Evolutionary conservation across 2,113 vertebrate genomes (phyloP), one percentile per base, ranked within the genome.

Genomic region (Motacilla alba): DNA sequence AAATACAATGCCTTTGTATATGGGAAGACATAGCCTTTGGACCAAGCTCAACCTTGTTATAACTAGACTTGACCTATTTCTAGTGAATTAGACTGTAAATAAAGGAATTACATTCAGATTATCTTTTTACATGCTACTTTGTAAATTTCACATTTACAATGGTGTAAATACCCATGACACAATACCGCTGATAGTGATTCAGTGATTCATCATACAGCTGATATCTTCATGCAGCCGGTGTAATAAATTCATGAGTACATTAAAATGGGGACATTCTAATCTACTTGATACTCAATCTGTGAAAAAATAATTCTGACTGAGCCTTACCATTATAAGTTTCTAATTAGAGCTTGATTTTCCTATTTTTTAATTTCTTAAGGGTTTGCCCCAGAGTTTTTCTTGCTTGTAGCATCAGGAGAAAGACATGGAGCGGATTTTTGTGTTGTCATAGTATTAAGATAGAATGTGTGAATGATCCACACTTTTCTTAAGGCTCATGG

Each of bases 101-200:
- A 85, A 92, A 75, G 28, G 63, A 52, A 20, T 63, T 7, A 18
- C 24, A 79, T 56, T 12, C 17, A 46, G 6, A 7, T 81, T 79
- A 19, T 18, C 69, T 87, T 30, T 84, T 81, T 27, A 27, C 35
- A n/a, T 27, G 14, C 47, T 72, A 3, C 59, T 95, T 72, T 66
- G 15, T 69, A 69, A 69, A 23, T 18, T 39, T 85, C 37, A 17
- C 70, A n/a, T 93, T 81, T 72, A 72, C 49, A 21, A 4, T 69
- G 43, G 31, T 69, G 30, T 86, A 94, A 96, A 93, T 94, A 86
- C 50, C 69, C 12, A 16, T 97, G 89, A 59, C 78, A 94, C 83
- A 79, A 31, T 96, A 85, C 73, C 77, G 77, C 68, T 81, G 56
- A 70, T 88, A 69, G n/a, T 28, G 37, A 63, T 41, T 52, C 46